Evolutionary conservation across 2,888 invertebrate species (phyloP), one percentile per base, ranked within the genome.

Genomic region (Heliconius cydno): DNA sequence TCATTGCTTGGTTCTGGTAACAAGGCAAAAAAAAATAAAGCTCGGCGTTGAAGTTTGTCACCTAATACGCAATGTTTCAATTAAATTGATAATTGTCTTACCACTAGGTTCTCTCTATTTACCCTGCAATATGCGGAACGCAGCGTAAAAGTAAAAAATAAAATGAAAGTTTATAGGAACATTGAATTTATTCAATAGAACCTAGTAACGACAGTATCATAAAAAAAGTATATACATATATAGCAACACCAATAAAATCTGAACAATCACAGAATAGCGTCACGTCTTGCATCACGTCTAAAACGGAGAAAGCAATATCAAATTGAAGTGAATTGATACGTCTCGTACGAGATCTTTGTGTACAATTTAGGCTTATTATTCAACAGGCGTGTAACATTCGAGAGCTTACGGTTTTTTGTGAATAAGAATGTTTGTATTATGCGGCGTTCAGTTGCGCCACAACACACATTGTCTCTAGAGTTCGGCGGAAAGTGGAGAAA

Each of bases 251-350:
- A 73, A 60, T 38, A 60, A 73, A 73, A 73, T 73, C 25, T 60
- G n/a, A 25, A 73, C 73, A 73, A 73, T 73, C 34, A 60, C 60
- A 65, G 65, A 75, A 66, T 65, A 75, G 65, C 46, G 41, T 65
- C 66, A 46, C 46, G 28, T 65, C 66, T 75, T 75, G 75, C 75
- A 41, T 75, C 75, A 75, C 28, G 41, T 66, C 75, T 75, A 66
- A 65, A 75, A 28, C 46, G 46, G 75, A 75, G 75, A 75, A 75
- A 75, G 75, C 46, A 66, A 75, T 75, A 41, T 65, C 65, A 41
- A 75, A 75, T 75, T 75, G 65, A 75, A 65, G 74, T 41, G 74
- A 75, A 75, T 75, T 75, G 65, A 75, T 75, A 66, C 46, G 65
- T 66, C 75, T 66, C 65, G 75, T 75, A 65, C 65, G 75, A 38